Base-by-base conservation (phyloP, 2,888 invertebrate genomes). In the Agrochola litura region DNA sequence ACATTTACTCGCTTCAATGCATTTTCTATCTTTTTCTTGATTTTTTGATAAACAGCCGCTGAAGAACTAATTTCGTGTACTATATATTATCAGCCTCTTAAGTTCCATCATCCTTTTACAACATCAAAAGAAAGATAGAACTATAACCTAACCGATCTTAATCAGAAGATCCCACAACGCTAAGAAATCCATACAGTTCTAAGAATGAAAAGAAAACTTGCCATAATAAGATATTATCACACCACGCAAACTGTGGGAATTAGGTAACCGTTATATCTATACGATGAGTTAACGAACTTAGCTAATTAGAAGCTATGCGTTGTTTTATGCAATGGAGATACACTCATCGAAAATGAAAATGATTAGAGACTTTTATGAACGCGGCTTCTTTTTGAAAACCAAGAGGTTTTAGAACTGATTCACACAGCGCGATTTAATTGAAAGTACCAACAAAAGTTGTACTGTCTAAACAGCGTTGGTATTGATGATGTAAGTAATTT, bases 201-300 rank as follows among this genome's bases (percentile, higher is more conserved):
- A 43, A 68, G 70, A 74, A 85, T 63, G 37, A 30, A 72, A 81
- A 70, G 52, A 74, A 82, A 70, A 83, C 84, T 64, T 19, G 16
- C 68, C 66, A 41, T n/a, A 63, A 52, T 14, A 56, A 56, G 76
- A 85, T 68, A 30, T 60, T 81, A 82, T 82, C 82, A n/a, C 56
- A 49, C 3, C 63, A 64, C 41, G 52, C 65, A 2, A 60, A 12
- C 52, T 58, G 82, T 82, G 82, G 37, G 82, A 82, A 82, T 2
- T 12, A 6, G 82, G 86, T 76, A 82, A 82, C 64, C 19, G 63
- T 70, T 67, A 82, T 85, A 74, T 25, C 49, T 1, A 43, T 54
- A 10, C 73, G 64, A 79, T 81, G 85, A 74, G 69, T 66, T 82
- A 85, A 60, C 30, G 30, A 67, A 66, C 58, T 16, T 52, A 52